Conservation (phyloP, 2,113 vertebrate genomes). For the Nymphicus hollandicus region DNA sequence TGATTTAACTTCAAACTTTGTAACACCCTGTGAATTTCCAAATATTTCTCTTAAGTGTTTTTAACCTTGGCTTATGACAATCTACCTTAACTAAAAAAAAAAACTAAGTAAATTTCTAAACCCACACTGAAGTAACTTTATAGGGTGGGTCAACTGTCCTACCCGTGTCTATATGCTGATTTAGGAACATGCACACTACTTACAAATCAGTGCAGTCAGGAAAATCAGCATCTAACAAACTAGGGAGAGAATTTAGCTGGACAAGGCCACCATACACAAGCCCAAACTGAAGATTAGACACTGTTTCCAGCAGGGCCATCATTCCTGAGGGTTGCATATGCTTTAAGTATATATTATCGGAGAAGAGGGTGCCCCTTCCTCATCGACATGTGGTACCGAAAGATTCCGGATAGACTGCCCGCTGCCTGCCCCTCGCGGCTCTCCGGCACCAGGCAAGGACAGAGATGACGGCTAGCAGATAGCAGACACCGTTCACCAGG, state of each 20-base stretch:
- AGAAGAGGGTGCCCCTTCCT: too few relatives aligned
- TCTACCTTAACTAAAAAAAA: not conserved
- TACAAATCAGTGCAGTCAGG: not conserved
- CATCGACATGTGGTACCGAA: fast-evolving
- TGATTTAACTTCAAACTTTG: not conserved
- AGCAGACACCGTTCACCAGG: not conserved
- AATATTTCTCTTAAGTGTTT: not conserved
- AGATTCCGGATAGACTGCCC: not conserved
- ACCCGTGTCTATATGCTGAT: fast-evolving
- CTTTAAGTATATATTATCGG: fast-evolving
- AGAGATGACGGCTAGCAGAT: not conserved
- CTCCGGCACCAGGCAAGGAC: not conserved
- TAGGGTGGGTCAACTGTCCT: fast-evolving
- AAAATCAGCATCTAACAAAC: fast-evolving
- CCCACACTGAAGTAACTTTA: not conserved
- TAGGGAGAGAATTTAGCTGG: fast-evolving
- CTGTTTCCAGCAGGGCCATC: not conserved
- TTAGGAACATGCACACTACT: too few relatives aligned
- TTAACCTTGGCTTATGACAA: not conserved
- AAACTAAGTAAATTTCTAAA: not conserved
- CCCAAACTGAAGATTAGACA: not conserved
- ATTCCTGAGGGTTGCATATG: not conserved
- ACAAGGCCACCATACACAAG: not conserved
- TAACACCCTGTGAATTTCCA: not conserved
- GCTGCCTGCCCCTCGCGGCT: not conserved